Conservation (phyloP, 2,888 invertebrate genomes). For the Pandemis cinnamomeana region DNA sequence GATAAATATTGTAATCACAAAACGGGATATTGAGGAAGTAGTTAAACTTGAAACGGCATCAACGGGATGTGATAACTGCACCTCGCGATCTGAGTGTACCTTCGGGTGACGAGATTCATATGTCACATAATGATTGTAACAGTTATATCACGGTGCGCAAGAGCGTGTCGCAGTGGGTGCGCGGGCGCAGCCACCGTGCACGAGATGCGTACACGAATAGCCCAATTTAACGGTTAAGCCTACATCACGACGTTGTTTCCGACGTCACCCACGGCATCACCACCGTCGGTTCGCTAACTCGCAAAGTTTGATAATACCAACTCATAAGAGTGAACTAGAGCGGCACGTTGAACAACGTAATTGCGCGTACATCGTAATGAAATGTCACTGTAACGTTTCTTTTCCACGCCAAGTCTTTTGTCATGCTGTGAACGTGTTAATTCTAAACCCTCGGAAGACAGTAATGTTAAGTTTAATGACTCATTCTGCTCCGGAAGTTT, state of each 20-base stretch:
- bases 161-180: slow-evolving; percentile 55
- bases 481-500: not conserved
- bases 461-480: not conserved
- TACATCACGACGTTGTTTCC: slow-evolving; percentile 38
- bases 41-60: slow-evolving; percentile 47
- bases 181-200: slow-evolving; percentile 69
- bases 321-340: slow-evolving; percentile 34
- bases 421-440: slow-evolving; percentile 11
- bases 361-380: slow-evolving; percentile 28
- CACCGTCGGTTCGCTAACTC: slow-evolving; percentile 24
- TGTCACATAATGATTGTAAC: slow-evolving; percentile 77
- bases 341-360: slow-evolving; percentile 35
- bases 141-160: slow-evolving; percentile 69
- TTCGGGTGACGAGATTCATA: slow-evolving; percentile 66
- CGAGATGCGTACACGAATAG: slow-evolving; percentile 70
- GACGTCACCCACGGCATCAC: slow-evolving; percentile 26
- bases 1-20: slow-evolving; percentile 37
- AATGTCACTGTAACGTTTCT: slow-evolving; percentile 30
- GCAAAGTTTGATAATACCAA: slow-evolving; percentile 25
- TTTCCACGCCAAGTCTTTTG: slow-evolving; percentile 25
- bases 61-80: slow-evolving; percentile 51
- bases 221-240: slow-evolving; percentile 79
- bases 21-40: slow-evolving; percentile 16
- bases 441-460: not conserved
- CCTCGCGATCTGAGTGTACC: slow-evolving; percentile 54